A percentile compares a stretch with the other conserved stretches of the same genome.
These are phyloP conservation scores for Caenorhabditis sp. DNA, from an alignment of 2,888 invertebrate species.

Conservation along the genomic window DNA sequence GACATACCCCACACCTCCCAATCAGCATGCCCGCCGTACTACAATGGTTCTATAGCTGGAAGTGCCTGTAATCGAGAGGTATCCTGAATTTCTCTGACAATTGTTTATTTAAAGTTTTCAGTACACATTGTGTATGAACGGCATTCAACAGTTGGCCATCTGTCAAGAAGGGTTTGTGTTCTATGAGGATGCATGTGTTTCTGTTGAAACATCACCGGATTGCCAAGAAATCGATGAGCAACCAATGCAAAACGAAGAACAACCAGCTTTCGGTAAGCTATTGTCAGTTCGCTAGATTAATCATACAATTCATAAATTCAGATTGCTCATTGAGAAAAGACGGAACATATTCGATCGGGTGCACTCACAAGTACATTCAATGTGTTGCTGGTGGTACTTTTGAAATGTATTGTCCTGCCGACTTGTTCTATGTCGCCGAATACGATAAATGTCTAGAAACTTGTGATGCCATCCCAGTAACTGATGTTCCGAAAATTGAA, in stretches of 20 bases:
- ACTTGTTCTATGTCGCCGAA: slow-evolving; percentile 16
- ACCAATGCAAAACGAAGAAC: not conserved
- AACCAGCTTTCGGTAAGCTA: not conserved
- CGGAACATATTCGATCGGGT: slow-evolving; percentile 11
- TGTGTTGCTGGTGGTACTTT: slow-evolving; percentile 21
- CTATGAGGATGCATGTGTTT: slow-evolving; percentile 15
- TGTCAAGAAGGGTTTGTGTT: slow-evolving; percentile 31
- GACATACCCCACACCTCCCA: not conserved
- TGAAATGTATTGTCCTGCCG: slow-evolving; percentile 21
- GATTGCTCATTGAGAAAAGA: slow-evolving; percentile 23
- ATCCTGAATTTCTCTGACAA: not conserved
- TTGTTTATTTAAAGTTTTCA: slow-evolving; percentile 8
- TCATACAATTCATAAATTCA: not conserved
- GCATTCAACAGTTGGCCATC: slow-evolving; percentile 15
- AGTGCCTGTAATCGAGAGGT: slow-evolving; percentile 30
- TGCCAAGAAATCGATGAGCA: slow-evolving; percentile 12
- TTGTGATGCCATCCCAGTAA: slow-evolving; percentile 12
- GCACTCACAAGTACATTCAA: slow-evolving; percentile 16
- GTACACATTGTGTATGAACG: slow-evolving; percentile 34
- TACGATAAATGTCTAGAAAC: slow-evolving; percentile 18
- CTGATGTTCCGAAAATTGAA: not conserved
- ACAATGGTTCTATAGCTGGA: slow-evolving; percentile 27
- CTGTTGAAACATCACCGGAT: slow-evolving; percentile 23
- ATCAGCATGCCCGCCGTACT: slow-evolving; percentile 17
- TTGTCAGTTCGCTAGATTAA: not conserved